These are phyloP conservation scores for Oasisia sp. DNA, from an alignment of 2,888 invertebrate species.

Conservation along the genomic window DNA sequence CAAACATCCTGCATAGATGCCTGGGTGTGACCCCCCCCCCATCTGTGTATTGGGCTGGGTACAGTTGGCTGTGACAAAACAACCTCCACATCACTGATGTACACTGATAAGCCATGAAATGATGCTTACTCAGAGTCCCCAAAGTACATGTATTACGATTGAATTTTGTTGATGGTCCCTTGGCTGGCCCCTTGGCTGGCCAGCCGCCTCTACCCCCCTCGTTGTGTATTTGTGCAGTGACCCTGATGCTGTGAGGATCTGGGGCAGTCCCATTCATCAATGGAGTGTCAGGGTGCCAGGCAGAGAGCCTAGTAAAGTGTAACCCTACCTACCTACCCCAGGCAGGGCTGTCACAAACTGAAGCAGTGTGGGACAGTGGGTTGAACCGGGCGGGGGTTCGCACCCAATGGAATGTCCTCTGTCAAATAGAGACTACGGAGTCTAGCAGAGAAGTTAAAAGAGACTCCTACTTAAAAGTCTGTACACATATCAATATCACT, in stretches of 20 bases:
- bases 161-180: too few species aligned
- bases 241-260: neutral
- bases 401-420: neutral
- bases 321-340: neutral
- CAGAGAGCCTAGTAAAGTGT: neutral
- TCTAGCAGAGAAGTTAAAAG: neutral
- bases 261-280: neutral
- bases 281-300: neutral
- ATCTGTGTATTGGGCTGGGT: too few species aligned
- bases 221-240: constrained; percentile 13
- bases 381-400: neutral
- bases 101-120: too few species aligned
- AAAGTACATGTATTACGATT: too few species aligned
- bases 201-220: neutral
- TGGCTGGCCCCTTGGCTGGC: neutral
- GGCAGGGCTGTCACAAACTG: neutral
- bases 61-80: too few species aligned
- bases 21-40: too few species aligned
- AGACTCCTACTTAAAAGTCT: neutral
- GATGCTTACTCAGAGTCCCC: too few species aligned
- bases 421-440: too few species aligned
- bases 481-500: too few species aligned
- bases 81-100: too few species aligned
- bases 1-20: too few species aligned
- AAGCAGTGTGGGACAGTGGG: neutral